Percentiles rank a stretch among this genome's conserved stretches.
These are phyloP conservation scores for Leptodirus hochenwartii DNA, from an alignment of 2,888 invertebrate genomes.

Conservation along the genomic window DNA sequence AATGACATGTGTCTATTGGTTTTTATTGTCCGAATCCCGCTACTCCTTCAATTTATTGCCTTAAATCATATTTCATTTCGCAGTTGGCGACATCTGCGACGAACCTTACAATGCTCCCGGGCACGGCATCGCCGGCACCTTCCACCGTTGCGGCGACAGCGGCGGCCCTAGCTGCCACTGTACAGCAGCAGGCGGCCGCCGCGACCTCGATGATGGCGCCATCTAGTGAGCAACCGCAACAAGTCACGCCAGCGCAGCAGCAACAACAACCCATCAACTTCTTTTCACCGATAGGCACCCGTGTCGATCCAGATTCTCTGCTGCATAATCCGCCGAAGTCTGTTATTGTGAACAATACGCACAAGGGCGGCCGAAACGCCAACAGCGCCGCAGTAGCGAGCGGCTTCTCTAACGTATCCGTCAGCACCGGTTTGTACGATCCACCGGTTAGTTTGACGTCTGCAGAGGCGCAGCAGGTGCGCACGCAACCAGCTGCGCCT, in stretches of 20 bases:
- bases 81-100: constrained; percentile 21
- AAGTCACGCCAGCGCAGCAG: no score
- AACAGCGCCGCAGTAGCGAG: constrained; percentile 6
- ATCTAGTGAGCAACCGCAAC: no score
- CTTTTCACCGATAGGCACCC: no score
- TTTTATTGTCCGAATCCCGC: no score
- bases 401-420: constrained; percentile 6
- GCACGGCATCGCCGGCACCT: constrained; percentile 15
- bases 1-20: no score
- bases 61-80: no score
- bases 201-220: no score
- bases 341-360: no score
- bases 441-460: constrained; percentile 28
- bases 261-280: no score
- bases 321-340: constrained; percentile 3
- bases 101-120: constrained; percentile 24
- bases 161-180: constrained; percentile 13
- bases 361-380: constrained; percentile 4
- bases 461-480: constrained; percentile 36
- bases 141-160: constrained; percentile 8
- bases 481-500: constrained; percentile 27
- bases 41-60: no score
- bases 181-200: constrained; percentile 1
- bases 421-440: no score
- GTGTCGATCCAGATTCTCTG: no score